These are phyloP conservation scores for Babylonia areolata DNA, from an alignment of 1,140 invertebrate species.

Conservation along the genomic window DNA sequence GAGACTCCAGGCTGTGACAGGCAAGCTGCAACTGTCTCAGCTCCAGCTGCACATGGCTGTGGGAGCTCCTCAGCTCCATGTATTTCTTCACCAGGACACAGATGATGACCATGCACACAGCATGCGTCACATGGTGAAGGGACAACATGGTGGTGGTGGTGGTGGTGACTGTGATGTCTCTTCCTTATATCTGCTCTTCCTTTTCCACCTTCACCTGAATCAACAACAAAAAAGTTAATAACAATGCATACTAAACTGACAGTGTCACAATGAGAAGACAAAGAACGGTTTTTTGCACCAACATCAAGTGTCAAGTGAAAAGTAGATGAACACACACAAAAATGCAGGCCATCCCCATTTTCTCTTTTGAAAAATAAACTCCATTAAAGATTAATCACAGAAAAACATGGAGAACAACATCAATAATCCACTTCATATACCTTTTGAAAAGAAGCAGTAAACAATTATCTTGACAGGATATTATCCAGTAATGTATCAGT, in stretches of 20 bases:
- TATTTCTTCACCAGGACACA: constrained; percentile 44
- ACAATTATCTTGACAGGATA: too few relatives aligned
- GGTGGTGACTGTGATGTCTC: background rate
- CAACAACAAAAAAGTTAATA: background rate
- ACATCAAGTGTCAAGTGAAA: too few relatives aligned
- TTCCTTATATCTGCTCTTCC: too few relatives aligned
- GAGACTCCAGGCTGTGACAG: background rate
- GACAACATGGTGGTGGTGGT: constrained; percentile 32
- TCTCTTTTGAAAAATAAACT: too few relatives aligned
- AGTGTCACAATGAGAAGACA: background rate
- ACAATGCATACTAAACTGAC: background rate
- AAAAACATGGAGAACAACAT: too few relatives aligned
- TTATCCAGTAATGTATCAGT: too few relatives aligned
- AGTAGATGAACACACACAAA: too few relatives aligned
- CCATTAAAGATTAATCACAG: too few relatives aligned
- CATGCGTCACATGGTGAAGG: constrained; percentile 46
- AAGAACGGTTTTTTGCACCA: too few relatives aligned
- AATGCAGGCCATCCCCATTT: too few relatives aligned
- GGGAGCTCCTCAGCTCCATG: constrained; percentile 30
- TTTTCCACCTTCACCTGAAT: background rate
- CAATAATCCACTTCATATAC: too few relatives aligned
- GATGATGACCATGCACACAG: constrained; percentile 44
- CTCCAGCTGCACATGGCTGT: constrained; percentile 29
- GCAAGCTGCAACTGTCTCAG: background rate
- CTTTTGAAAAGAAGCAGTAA: too few relatives aligned